A percentile compares a stretch with the other conserved stretches of the same genome.
Conservation (phyloP, 2,797 vertebrate species). For the Danio albolineatus region DNA sequence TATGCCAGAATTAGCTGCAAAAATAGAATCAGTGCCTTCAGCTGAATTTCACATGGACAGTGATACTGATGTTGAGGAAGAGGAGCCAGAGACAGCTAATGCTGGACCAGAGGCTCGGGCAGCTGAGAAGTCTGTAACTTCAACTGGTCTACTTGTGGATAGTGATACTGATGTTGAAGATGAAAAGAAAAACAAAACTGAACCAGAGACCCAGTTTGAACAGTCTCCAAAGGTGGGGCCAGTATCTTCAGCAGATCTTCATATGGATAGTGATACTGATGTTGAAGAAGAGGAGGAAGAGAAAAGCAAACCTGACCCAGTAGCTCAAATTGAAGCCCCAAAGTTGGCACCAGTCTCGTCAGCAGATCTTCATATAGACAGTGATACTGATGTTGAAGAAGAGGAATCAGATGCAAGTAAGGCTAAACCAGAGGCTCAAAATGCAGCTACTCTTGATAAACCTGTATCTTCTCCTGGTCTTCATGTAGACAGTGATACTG, state of each 20-base stretch:
- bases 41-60: constrained; percentile 72
- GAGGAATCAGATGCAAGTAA: constrained; percentile 33
- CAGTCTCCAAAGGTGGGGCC: not conserved
- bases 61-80: constrained; percentile 80
- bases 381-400: constrained; percentile 81
- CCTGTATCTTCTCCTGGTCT: constrained; percentile 58
- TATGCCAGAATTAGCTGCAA: not conserved
- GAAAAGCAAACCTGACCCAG: not conserved
- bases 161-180: constrained; percentile 81
- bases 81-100: constrained; percentile 10
- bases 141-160: constrained; percentile 67
- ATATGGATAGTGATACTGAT: constrained; percentile 75
- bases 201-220: constrained; percentile 2
- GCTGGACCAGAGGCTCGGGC: not conserved
- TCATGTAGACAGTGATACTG: constrained; percentile 79
- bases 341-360: constrained; percentile 21
- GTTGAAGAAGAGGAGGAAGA: constrained; percentile 61
- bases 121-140: constrained; percentile 41
- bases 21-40: constrained; percentile 29
- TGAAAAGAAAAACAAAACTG: not conserved
- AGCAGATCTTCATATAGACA: constrained; percentile 70
- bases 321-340: not conserved
- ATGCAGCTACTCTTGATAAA: not conserved
- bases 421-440: not conserved
- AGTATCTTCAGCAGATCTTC: constrained; percentile 59